Evolutionary conservation across 2,113 vertebrate genomes (phyloP), one percentile per base, ranked within the genome.

Genomic region (Cynoglossus semilaevis): DNA sequence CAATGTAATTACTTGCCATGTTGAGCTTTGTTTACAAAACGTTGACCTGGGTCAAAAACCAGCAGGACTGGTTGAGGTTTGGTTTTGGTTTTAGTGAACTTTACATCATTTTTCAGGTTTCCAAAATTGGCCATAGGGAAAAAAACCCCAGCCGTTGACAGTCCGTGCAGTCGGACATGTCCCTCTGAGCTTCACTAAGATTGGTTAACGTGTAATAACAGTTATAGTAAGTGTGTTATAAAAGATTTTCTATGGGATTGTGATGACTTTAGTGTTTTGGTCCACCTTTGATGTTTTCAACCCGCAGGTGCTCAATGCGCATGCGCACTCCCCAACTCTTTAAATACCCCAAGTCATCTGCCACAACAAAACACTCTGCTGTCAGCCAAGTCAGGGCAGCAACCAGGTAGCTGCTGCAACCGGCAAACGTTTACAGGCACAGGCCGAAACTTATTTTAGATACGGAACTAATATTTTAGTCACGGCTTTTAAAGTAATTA

Each of bases 291-390:
- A 76, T 52, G 56, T 47, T 52, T 52, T 13, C 11, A 68, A 66
- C 85, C 84, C 82, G 79, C 85, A 84, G 67, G 72, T 74, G 63
- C 46, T 58, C 55, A 74, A 1, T 74, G 59, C 89, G 91, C 87
- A 80, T 87, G 90, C 88, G 90, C 87, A 10, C 14, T 53, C 44
- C n/a, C 58, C 58, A 81, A 74, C 81, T 88, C 85, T 87, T 91
- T 91, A 91, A 91, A 90, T 85, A 83, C 75, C 88, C 88, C 82
- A 79, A 84, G 90, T 89, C 90, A 90, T 87, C 86, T 87, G 86
- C 82, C 84, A 87, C 83, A 90, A 87, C 88, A 84, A 85, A 90
- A 88, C 85, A 87, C 77, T 85, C 78, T 67, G 72, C 81, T 81
- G 76, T 77, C 84, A 88, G 81, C 81, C 85, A 85, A 84, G 74